A percentile compares a stretch with the other conserved stretches of the same genome.
Conservation (phyloP, 2,888 invertebrate genomes). For the Dasysyrphus albostriatus region DNA sequence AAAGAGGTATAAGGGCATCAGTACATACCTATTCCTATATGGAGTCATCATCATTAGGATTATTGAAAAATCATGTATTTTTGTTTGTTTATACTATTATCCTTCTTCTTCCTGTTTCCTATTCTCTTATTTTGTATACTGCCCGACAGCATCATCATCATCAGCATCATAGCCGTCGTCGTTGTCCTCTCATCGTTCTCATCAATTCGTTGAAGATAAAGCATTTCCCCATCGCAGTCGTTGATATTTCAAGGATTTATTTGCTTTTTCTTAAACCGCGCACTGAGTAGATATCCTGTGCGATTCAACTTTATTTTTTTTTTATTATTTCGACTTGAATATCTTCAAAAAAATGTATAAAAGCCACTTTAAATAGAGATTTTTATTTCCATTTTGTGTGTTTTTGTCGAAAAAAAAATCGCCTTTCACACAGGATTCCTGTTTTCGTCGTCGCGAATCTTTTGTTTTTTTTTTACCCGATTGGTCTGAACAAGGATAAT, state of each 20-base stretch:
- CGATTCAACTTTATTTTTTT: constrained; percentile 43
- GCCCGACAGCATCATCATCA: constrained; percentile 27
- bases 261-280: constrained; percentile 72
- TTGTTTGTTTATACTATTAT: constrained; percentile 73
- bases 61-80: constrained; percentile 76
- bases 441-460: constrained; percentile 50
- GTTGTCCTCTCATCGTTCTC: constrained; percentile 55
- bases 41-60: constrained; percentile 75
- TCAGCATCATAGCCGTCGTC: constrained; percentile 1
- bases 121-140: constrained; percentile 29
- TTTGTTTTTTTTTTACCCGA: constrained; percentile 18
- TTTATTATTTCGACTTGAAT: constrained; percentile 39
- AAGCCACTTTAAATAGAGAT: constrained; percentile 65
- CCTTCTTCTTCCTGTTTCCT: constrained; percentile 60
- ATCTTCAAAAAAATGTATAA: constrained; percentile 52
- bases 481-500: constrained; percentile 52
- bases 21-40: constrained; percentile 35
- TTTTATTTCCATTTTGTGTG: constrained; percentile 66
- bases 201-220: constrained; percentile 73
- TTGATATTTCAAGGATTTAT: constrained; percentile 70
- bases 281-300: constrained; percentile 36
- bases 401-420: constrained; percentile 44
- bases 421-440: constrained; percentile 36
- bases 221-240: constrained; percentile 63
- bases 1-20: constrained; percentile 9